Percentiles rank a stretch among this genome's conserved stretches.
Evolutionary conservation across 1,140 invertebrate genomes (phyloP).

Genomic region (Venustaconcha ellipsiformis): DNA sequence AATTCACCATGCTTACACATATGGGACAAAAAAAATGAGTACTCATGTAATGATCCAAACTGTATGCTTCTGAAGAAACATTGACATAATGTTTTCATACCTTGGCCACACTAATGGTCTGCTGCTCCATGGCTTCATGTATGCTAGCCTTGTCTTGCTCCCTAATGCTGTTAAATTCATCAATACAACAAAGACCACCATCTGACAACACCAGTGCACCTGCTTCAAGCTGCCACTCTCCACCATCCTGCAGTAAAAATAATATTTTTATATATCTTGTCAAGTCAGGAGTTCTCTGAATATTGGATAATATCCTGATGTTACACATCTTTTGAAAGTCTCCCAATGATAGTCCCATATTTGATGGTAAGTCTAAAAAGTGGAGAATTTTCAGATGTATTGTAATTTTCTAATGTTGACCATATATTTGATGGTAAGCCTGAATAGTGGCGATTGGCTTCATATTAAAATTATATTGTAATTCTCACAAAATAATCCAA

Average conservation of each 20-base stretch:
- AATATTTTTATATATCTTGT: neutral
- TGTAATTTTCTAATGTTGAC: no score
- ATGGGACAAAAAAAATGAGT: neutral
- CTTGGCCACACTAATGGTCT: constrained; percentile 69
- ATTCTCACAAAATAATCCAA: no score
- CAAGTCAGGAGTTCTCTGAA: no score
- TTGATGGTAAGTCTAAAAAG: no score
- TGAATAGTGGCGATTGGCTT: no score
- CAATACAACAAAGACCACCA: constrained; percentile 68
- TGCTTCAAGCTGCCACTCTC: constrained; percentile 68
- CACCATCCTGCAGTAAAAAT: constrained; percentile 52
- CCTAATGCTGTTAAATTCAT: constrained; percentile 68
- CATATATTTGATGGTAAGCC: no score
- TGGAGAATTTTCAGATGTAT: no score
- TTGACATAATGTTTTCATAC: constrained; percentile 29
- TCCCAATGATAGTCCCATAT: no score
- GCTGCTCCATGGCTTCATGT: constrained; percentile 70
- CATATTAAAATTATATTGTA: no score
- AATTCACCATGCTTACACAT: neutral
- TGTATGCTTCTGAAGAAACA: neutral
- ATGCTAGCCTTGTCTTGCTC: constrained; percentile 68
- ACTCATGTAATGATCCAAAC: neutral
- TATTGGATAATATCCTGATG: no score
- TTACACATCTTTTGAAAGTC: no score
- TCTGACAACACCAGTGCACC: constrained; percentile 68